Conservation (phyloP, 2,797 vertebrate genomes). For the Mallotus villosus region DNA sequence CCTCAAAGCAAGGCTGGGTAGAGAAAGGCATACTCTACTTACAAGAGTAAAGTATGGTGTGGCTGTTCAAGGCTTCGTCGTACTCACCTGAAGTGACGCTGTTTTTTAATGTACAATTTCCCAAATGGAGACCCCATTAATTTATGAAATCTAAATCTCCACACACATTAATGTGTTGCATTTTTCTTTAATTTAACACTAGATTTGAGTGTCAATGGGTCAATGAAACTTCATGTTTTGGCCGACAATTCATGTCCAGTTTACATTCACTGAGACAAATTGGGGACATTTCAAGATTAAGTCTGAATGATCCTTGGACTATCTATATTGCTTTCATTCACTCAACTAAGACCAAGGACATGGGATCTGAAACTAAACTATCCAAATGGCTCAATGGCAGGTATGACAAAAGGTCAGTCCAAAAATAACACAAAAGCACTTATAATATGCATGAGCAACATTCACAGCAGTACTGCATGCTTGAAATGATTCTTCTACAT, state of each 20-base stretch:
- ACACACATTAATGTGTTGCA: too few species aligned
- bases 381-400: background rate
- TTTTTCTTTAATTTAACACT: too few species aligned
- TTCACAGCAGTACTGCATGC: conserved; percentile 16
- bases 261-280: background rate
- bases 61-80: background rate
- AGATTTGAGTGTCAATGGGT: too few species aligned
- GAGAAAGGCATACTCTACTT: conserved; percentile 27
- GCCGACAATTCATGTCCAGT: background rate
- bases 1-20: background rate
- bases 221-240: too few species aligned
- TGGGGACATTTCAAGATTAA: background rate
- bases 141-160: too few species aligned
- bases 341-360: background rate
- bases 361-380: background rate
- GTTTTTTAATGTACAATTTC: too few species aligned
- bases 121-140: too few species aligned
- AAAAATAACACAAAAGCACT: background rate
- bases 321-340: conserved; percentile 4
- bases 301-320: background rate
- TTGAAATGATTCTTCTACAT: background rate
- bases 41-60: conserved; percentile 19
- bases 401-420: background rate
- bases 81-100: too few species aligned
- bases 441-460: background rate